Evolutionary conservation across 2,113 vertebrate genomes (phyloP).

Genomic region (Sinocyclocheilus maitianheensis): DNA sequence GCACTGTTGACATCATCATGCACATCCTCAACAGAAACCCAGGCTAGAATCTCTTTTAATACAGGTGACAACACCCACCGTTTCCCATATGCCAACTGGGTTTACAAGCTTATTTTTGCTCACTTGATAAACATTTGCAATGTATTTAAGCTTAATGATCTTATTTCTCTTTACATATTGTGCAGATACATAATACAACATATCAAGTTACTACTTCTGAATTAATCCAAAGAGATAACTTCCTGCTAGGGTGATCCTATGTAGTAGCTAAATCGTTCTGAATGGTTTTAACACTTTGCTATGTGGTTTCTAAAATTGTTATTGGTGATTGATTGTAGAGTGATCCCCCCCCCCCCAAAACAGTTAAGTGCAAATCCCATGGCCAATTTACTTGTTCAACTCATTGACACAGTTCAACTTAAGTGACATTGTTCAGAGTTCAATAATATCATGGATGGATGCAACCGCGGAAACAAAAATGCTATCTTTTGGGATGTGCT

Average conservation of each 20-base stretch:
- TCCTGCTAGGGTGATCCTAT: background rate
- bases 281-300: background rate
- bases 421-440: too few species aligned
- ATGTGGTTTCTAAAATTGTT: background rate
- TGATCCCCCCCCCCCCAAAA: too few species aligned
- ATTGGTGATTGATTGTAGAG: too few species aligned
- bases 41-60: background rate
- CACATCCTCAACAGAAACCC: background rate
- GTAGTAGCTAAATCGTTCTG: background rate
- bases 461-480: background rate
- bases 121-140: background rate
- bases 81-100: background rate
- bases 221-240: background rate
- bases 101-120: background rate
- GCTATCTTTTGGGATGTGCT: background rate
- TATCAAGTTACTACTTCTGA: background rate
- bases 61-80: background rate
- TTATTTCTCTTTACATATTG: background rate
- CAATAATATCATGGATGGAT: background rate
- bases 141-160: background rate
- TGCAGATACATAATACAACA: background rate
- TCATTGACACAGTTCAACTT: background rate
- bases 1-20: background rate
- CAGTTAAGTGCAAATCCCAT: too few species aligned
- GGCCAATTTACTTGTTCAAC: too few species aligned